Evolutionary conservation across 2,113 vertebrate genomes (phyloP).

Genomic region (Prolemur simus): DNA sequence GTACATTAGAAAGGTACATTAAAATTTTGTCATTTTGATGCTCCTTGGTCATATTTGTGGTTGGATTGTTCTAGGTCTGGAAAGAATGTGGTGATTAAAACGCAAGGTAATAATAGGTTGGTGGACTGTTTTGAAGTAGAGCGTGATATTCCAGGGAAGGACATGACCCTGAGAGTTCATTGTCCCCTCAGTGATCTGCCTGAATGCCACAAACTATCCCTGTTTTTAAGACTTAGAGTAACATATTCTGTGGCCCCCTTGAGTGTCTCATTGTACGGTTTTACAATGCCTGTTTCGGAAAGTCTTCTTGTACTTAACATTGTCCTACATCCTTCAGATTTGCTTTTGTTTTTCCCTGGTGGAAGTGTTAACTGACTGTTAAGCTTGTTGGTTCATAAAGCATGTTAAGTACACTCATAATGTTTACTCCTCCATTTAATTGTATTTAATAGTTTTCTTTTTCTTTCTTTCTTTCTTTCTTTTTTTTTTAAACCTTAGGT

Average conservation of each 20-base stretch:
- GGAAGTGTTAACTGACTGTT: neutral
- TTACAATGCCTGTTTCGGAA: neutral
- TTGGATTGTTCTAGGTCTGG: neutral
- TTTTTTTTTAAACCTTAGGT: neutral
- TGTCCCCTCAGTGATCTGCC: neutral
- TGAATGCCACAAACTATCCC: neutral
- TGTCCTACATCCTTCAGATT: neutral
- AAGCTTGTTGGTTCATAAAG: neutral
- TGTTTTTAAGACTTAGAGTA: neutral
- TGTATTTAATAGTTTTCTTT: neutral
- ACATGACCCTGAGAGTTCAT: neutral
- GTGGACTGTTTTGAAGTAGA: neutral
- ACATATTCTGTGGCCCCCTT: neutral
- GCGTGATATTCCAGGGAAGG: neutral
- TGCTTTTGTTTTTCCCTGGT: neutral
- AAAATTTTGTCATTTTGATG: neutral
- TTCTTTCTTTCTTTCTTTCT: neutral
- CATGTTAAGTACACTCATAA: neutral
- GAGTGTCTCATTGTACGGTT: neutral
- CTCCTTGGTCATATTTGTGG: neutral
- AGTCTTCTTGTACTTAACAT: neutral
- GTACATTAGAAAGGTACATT: neutral
- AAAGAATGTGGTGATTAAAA: neutral
- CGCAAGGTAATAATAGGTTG: neutral
- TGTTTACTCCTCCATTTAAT: neutral